phyloP scores from a whole-genome alignment of 2,797 vertebrate genomes.

The Mormyrops attenuatus region DNA sequence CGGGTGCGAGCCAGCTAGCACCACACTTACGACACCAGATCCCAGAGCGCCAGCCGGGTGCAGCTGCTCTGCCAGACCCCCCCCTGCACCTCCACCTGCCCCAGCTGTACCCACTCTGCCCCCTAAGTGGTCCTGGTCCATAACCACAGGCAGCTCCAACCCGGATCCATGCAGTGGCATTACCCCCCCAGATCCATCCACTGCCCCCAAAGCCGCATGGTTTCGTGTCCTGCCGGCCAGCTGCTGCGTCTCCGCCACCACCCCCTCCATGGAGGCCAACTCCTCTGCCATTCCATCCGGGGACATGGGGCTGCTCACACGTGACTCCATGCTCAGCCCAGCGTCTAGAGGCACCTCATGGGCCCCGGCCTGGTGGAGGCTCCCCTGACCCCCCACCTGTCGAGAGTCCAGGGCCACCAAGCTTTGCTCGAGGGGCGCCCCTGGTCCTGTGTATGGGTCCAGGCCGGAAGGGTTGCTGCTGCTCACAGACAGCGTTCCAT shows the following conservation, averaged over 20 bases:
- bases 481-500: constrained; percentile 78
- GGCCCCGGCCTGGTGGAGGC: constrained; percentile 76
- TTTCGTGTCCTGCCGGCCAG: constrained; percentile 66
- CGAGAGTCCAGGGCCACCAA: constrained; percentile 87
- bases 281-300: constrained; percentile 86
- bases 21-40: constrained; percentile 84
- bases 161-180: constrained; percentile 79
- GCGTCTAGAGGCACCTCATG: constrained; percentile 84
- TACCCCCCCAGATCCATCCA: constrained; percentile 76
- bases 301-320: constrained; percentile 92
- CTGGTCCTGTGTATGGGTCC: constrained; percentile 80
- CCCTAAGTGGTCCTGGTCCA: constrained; percentile 83
- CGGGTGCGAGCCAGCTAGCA: constrained; percentile 80
- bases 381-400: constrained; percentile 69
- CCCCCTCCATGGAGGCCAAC: constrained; percentile 77
- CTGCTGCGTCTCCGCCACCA: constrained; percentile 74
- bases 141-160: constrained; percentile 88
- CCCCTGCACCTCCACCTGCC: constrained; percentile 45
- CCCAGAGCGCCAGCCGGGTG: constrained; percentile 74
- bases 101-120: constrained; percentile 59
- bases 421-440: constrained; percentile 80
- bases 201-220: constrained; percentile 72
- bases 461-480: constrained; percentile 77
- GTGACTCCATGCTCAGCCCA: constrained; percentile 81
- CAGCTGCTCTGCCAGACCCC: constrained; percentile 56